phyloP scores from a whole-genome alignment of 2,113 vertebrate genomes.

The Phodopus roborovskii region DNA sequence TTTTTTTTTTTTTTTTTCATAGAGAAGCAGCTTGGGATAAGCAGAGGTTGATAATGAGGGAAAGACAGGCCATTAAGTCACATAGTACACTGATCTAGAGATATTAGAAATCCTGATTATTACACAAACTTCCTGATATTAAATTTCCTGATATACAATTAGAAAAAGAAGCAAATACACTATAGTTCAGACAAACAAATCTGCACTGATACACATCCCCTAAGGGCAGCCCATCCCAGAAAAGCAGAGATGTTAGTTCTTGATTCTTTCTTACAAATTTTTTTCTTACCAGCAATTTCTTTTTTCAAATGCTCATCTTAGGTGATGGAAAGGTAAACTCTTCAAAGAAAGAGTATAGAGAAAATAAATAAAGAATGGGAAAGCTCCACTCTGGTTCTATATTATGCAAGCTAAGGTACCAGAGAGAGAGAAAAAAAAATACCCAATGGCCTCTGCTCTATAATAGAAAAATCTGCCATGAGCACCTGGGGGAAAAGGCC shows the following conservation, averaged over 20 bases:
- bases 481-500: neutral
- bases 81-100: neutral
- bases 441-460: neutral
- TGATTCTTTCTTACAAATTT: neutral
- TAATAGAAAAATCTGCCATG: neutral
- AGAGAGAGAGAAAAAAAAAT: neutral
- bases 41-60: neutral
- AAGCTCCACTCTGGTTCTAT: neutral
- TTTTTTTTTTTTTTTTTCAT: too few species aligned
- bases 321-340: too few species aligned
- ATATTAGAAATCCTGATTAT: neutral
- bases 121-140: neutral
- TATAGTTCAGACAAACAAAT: neutral
- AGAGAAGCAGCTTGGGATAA: neutral
- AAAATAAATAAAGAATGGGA: neutral
- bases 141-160: neutral
- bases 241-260: neutral
- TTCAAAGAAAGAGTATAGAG: neutral
- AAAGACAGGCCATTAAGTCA: neutral
- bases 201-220: neutral
- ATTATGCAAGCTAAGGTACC: neutral
- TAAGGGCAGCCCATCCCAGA: neutral
- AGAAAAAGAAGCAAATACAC: neutral
- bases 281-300: neutral
- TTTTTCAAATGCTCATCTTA: constrained; percentile 1